Evolutionary conservation across 2,888 invertebrate genomes (phyloP).

Genomic region (Ommatoiulus sabulosus): DNA sequence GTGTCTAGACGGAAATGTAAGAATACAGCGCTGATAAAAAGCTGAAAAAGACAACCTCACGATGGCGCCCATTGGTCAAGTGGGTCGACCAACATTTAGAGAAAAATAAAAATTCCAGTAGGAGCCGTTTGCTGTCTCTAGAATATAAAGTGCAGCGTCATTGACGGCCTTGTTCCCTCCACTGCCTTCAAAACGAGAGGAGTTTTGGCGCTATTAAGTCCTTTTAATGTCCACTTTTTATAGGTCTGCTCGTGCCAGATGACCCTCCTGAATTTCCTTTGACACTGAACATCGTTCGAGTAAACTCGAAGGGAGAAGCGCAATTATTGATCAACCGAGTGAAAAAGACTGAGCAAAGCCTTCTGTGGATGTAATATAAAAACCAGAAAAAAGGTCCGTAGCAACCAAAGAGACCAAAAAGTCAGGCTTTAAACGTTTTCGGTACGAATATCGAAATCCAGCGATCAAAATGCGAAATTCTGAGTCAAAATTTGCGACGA

Average conservation of each 20-base stretch:
- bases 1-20: too few relatives aligned
- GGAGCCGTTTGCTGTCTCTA: neutral
- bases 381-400: neutral
- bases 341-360: neutral
- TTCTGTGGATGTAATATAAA: neutral
- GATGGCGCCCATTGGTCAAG: neutral
- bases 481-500: neutral
- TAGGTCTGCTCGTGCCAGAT: neutral
- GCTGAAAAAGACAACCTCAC: neutral
- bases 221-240: constrained; percentile 28
- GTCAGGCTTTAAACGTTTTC: neutral
- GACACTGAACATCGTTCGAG: constrained; percentile 34
- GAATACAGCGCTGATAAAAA: neutral
- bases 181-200: neutral
- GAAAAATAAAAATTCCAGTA: neutral
- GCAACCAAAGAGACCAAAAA: neutral
- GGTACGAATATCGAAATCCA: constrained; percentile 21
- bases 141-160: neutral
- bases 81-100: neutral
- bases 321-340: constrained; percentile 21
- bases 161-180: neutral
- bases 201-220: neutral
- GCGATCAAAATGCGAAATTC: neutral
- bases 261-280: constrained; percentile 20
- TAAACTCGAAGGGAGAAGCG: neutral